These are phyloP conservation scores for Caerostris darwini DNA, from an alignment of 1,140 invertebrate species.

Conservation along the genomic window DNA sequence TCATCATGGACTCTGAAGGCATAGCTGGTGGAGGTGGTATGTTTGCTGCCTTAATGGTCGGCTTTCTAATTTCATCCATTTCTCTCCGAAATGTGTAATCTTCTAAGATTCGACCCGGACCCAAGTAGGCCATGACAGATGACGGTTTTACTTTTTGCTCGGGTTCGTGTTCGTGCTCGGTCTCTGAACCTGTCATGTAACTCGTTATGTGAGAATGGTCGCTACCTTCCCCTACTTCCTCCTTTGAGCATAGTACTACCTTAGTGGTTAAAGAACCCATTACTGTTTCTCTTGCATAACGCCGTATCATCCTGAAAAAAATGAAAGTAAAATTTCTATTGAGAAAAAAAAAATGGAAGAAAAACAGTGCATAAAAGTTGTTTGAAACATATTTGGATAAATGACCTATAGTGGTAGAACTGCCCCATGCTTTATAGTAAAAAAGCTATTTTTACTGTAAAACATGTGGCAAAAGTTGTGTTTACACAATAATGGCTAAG, in stretches of 20 bases:
- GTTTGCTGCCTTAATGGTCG: not conserved
- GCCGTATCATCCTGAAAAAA: not conserved
- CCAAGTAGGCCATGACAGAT: not conserved
- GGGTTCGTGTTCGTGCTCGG: not conserved
- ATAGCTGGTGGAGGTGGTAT: slow-evolving; percentile 2
- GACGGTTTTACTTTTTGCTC: not conserved
- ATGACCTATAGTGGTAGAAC: too few species aligned
- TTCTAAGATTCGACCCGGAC: not conserved
- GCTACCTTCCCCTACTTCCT: not conserved
- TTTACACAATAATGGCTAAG: too few species aligned
- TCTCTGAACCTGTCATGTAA: not conserved
- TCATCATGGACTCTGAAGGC: slow-evolving; percentile 17
- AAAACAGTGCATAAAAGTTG: too few species aligned
- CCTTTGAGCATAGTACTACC: not conserved
- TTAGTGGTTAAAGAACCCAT: not conserved
- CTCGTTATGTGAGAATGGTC: not conserved
- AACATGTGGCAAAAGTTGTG: too few species aligned
- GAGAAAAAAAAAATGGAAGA: too few species aligned
- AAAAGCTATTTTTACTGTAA: too few species aligned
- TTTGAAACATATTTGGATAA: too few species aligned
- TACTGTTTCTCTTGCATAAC: not conserved
- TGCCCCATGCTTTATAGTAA: too few species aligned
- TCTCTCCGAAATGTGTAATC: not conserved
- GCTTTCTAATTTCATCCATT: not conserved
- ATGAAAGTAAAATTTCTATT: not conserved